Conservation (phyloP, 1,140 invertebrate species). For the Sinonovacula constricta region DNA sequence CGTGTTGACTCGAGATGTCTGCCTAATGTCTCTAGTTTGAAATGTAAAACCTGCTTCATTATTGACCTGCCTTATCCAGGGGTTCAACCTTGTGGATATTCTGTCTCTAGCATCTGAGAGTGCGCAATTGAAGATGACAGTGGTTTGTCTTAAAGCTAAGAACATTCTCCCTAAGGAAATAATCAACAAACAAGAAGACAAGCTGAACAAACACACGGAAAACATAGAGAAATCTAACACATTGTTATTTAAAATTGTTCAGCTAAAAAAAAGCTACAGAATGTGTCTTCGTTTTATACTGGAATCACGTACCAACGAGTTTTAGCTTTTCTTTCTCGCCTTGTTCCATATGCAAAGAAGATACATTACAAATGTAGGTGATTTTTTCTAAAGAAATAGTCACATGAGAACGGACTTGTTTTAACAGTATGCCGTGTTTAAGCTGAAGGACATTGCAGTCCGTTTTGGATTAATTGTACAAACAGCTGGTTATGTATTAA, state of each 20-base stretch:
- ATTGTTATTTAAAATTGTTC: background rate
- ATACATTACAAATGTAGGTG: conserved; percentile 43
- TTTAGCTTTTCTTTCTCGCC: conserved; percentile 15
- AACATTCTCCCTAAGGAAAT: background rate
- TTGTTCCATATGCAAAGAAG: conserved; percentile 30
- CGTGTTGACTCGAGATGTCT: background rate
- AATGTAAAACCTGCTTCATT: background rate
- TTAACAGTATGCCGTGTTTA: too few species aligned
- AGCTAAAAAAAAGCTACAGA: background rate
- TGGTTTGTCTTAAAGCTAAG: background rate
- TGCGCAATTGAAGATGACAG: background rate
- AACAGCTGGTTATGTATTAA: too few species aligned
- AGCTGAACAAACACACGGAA: too few species aligned
- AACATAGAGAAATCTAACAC: background rate
- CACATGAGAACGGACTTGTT: background rate
- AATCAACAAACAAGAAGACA: background rate
- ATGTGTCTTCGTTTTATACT: conserved; percentile 25
- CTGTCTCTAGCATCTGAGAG: conserved; percentile 31
- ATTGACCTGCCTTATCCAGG: background rate
- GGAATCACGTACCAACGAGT: conserved; percentile 25
- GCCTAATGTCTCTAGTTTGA: background rate
- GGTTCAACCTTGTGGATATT: conserved; percentile 14
- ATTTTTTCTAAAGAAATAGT: background rate
- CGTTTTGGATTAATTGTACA: too few species aligned
- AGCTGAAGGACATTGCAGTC: too few species aligned